phyloP scores from a whole-genome alignment of 2,888 invertebrate species.

The Adela reaumurella region DNA sequence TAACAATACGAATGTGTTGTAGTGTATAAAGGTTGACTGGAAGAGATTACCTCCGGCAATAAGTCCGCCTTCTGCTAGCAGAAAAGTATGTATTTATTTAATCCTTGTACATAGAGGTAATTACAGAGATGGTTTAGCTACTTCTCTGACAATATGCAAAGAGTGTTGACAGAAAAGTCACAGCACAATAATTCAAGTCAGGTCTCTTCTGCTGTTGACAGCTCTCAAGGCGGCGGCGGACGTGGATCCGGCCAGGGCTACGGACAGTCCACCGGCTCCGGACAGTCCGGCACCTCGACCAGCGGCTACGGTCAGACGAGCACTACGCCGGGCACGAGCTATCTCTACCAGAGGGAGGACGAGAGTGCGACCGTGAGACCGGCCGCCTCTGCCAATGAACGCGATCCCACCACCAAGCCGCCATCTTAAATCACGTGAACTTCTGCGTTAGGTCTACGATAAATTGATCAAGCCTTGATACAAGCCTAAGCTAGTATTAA shows the following conservation, averaged over 20 bases:
- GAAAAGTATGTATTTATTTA: too few species aligned
- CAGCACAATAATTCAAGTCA: conserved; percentile 4
- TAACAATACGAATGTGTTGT: too few species aligned
- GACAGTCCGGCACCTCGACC: conserved; percentile 3
- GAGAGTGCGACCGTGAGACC: conserved; percentile 34
- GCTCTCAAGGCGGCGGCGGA: conserved; percentile 11
- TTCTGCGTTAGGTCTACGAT: too few species aligned
- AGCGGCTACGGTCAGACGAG: conserved; percentile 18
- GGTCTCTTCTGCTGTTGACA: conserved; percentile 8
- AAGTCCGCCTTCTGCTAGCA: too few species aligned
- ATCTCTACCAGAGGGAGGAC: conserved; percentile 52
- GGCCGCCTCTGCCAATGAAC: conserved; percentile 20
- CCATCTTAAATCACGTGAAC: conserved; percentile 23
- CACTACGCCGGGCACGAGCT: conserved; percentile 49
- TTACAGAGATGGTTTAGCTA: too few species aligned
- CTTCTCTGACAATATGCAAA: too few species aligned
- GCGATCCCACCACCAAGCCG: conserved; percentile 27
- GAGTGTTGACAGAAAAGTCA: background rate
- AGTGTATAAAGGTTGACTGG: too few species aligned
- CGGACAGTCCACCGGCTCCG: conserved; percentile 14
- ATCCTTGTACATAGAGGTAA: too few species aligned
- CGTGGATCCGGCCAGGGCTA: conserved; percentile 17
- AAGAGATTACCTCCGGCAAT: too few species aligned
- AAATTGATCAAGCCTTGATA: too few species aligned
- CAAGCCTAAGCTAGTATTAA: too few species aligned